phyloP scores from a whole-genome alignment of 2,888 invertebrate genomes.

The Nesidiocoris tenuis region DNA sequence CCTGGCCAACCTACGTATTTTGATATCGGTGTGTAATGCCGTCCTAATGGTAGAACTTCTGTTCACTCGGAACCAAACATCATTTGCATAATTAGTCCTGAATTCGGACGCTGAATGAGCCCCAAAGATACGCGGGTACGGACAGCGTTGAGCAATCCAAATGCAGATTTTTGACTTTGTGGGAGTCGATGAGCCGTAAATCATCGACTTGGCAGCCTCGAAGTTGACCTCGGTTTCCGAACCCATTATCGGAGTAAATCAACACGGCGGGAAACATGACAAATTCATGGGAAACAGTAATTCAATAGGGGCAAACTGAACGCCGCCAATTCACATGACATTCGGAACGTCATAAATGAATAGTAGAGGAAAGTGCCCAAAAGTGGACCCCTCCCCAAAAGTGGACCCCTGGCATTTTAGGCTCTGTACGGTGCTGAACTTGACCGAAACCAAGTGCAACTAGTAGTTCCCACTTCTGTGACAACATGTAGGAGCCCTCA shows the following conservation, averaged over 20 bases:
- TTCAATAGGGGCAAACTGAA: too few relatives aligned
- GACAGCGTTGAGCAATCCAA: slow-evolving; percentile 3
- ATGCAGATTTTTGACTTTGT: slow-evolving; percentile 1
- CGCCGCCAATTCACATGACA: too few relatives aligned
- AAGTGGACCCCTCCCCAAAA: too few relatives aligned
- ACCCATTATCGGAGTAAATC: background rate
- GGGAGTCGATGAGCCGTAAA: slow-evolving; percentile 20
- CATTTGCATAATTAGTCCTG: slow-evolving; percentile 30
- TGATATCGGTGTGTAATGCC: background rate
- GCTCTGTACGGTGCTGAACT: too few relatives aligned
- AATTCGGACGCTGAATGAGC: slow-evolving; percentile 13
- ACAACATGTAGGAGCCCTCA: too few relatives aligned
- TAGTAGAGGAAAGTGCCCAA: too few relatives aligned
- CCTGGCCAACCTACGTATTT: background rate
- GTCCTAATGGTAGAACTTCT: background rate
- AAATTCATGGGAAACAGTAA: background rate
- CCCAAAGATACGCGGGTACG: background rate
- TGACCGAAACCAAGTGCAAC: too few relatives aligned
- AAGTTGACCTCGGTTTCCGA: background rate
- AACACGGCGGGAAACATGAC: background rate
- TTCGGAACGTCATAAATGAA: too few relatives aligned
- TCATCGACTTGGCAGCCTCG: slow-evolving; percentile 17
- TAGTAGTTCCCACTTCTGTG: too few relatives aligned
- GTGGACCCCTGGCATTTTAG: too few relatives aligned
- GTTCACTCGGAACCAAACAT: background rate